Percentiles rank a stretch among this genome's conserved stretches.
Conservation (phyloP, 2,888 invertebrate species). For the Sthenelais limicola region DNA sequence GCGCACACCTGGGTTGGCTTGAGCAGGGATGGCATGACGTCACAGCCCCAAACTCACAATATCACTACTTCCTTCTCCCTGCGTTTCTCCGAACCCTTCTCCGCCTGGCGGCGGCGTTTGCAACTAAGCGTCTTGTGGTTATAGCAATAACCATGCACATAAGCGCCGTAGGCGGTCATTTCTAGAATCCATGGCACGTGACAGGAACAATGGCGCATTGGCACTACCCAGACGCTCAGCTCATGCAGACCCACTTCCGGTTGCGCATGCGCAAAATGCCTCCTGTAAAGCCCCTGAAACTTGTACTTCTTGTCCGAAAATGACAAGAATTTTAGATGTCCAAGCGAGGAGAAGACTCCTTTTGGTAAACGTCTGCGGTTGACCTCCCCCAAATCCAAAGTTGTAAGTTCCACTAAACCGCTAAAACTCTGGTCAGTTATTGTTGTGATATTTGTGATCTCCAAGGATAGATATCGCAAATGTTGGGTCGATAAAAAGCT, state of each 20-base stretch:
- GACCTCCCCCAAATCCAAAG: conserved; percentile 46
- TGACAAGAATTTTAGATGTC: conserved; percentile 40
- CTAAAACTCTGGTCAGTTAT: conserved; percentile 39
- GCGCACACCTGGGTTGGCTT: too few relatives aligned
- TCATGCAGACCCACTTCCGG: conserved; percentile 27
- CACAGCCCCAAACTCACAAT: too few relatives aligned
- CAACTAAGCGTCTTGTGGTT: conserved; percentile 30
- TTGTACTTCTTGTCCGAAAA: conserved; percentile 37
- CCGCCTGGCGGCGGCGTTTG: conserved; percentile 10
- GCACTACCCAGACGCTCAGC: conserved; percentile 45
- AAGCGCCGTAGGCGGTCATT: conserved; percentile 41
- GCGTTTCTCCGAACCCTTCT: conserved; percentile 10
- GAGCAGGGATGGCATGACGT: too few relatives aligned
- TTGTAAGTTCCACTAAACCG: conserved; percentile 46
- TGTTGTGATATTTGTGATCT: conserved; percentile 40
- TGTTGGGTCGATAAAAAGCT: conserved; percentile 39
- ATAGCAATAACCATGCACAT: conserved; percentile 46
- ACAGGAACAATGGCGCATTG: conserved; percentile 44
- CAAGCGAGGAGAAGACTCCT: conserved; percentile 35
- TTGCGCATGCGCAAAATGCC: conserved; percentile 15
- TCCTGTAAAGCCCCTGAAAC: conserved; percentile 41
- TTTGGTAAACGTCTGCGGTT: conserved; percentile 22
- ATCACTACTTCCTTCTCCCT: conserved; percentile 13
- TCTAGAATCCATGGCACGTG: conserved; percentile 43
- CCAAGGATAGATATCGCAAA: conserved; percentile 46